Base-by-base conservation (phyloP, 2,888 invertebrate species). In the Athetis lepigone region DNA sequence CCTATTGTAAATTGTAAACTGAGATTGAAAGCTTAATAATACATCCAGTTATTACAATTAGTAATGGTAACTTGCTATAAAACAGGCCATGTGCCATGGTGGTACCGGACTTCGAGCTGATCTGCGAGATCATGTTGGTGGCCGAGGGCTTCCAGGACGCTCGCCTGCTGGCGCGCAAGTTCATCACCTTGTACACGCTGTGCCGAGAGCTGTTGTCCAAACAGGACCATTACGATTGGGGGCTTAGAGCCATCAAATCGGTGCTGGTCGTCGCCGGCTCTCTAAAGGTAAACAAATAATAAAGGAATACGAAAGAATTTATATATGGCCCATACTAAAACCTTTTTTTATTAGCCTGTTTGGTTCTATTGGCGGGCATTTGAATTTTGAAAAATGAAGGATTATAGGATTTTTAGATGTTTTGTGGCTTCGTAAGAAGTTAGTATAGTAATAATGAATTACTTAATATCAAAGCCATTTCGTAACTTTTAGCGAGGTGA, bases 201-300 rank as follows among this genome's bases (percentile, higher is more conserved):
- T 99, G 99, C 87, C 88, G 96, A 76, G 99, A 99, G 88, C 92
- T 99, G 76, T 94, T 99, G 3, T 99, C 98, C 46, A 98, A 98
- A 88, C 98, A 98, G 90, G 99, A 99, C 89, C 99, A 99, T 90
- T 99, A 99, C 86, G 99, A 99, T 95, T 98, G 99, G 99, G 99
- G 99, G 37, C 95, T 99, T 56, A 94, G 99, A 79, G 99, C 99
- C 56, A 99, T 99, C 81, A 99, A 99, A 89, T 99, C 99, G 55
- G 98, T 99, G 46, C 94, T 99, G 54, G 99, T 99, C 1, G 98
- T 99, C 9, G 99, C 99, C 75, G 99, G 98, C 43, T 97, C 98
- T 36, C 93, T 99, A 55, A 98, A 98, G 96, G 97, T 94, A 68
- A 29, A n/a, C 11, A 6, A 16, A 6, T 6, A 11, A 33, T n/a